Base-by-base conservation (phyloP, 2,888 invertebrate species). In the Meiosimyza platycephala region DNA sequence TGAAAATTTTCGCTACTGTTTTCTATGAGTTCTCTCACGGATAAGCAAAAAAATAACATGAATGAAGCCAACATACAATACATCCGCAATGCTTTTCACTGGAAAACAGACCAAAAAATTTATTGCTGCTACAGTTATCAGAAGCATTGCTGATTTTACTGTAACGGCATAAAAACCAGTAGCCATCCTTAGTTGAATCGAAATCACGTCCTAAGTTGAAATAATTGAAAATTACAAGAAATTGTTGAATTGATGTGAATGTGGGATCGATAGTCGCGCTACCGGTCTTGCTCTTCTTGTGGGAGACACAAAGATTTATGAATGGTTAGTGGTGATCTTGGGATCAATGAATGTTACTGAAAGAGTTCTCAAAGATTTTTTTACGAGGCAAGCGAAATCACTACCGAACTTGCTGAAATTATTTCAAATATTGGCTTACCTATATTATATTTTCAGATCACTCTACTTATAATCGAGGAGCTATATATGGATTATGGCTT, bases 81-180 rank as follows among this genome's bases (percentile, higher is more conserved):
- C 28, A 28, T 28, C 28, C 28, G 28, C 28, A 28, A 28, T 28
- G 28, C 4, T 4, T 28, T 28, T 28, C 28, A 28, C 28, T 28
- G 28, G 4, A 28, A 5, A 40, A 40, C 40, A 9, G 40, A 9
- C 9, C 40, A 40, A 40, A 3, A 28, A 28, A 2, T 28, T 28
- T 28, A 4, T 40, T 9, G 40, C 40, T 40, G 15, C 28, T 59
- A 18, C 9, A 28, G 28, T 12, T 16, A 28, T 59, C 40, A 13
- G 28, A 22, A 22, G 9, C 59, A 59, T 11, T 28, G 13, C 13
- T 18, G 22, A 59, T 59, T 22, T 22, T 13, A 22, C 16, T 18
- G 57, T 18, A 18, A 59, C 16, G 13, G 57, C 57, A 59, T 40
- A 3, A 59, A 63, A 47, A 63, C 63, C 63, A 63, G 50, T 63